These are phyloP conservation scores for Sinocyclocheilus grahami DNA, from an alignment of 2,113 vertebrate species.

Conservation along the genomic window DNA sequence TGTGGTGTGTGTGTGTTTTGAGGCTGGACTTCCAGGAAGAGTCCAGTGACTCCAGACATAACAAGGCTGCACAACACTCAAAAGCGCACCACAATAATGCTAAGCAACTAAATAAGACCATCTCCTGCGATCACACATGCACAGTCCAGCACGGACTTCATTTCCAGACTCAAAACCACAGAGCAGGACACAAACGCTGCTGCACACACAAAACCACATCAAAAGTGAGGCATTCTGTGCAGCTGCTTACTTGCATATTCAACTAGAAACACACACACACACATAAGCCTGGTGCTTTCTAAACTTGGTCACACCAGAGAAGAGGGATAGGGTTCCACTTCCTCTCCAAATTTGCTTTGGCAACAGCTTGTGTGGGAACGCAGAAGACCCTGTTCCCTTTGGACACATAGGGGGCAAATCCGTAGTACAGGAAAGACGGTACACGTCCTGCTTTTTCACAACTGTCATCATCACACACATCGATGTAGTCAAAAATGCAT, in stretches of 20 bases:
- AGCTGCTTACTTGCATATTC: slow-evolving; percentile 29
- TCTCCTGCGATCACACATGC: neutral
- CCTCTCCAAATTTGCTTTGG: slow-evolving; percentile 78
- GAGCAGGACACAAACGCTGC: slow-evolving; percentile 7
- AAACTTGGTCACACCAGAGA: slow-evolving; percentile 56
- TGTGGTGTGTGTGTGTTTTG: slow-evolving; percentile 35
- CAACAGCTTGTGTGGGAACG: slow-evolving; percentile 78
- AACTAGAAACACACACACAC: slow-evolving; percentile 28
- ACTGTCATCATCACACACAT: slow-evolving; percentile 11
- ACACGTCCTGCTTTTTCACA: slow-evolving; percentile 21
- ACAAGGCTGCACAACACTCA: slow-evolving; percentile 39
- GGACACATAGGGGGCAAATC: slow-evolving; percentile 45
- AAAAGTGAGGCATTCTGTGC: neutral
- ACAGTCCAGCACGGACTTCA: neutral
- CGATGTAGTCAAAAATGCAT: neutral
- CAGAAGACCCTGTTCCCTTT: slow-evolving; percentile 59
- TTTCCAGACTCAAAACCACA: neutral
- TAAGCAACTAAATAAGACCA: slow-evolving; percentile 23
- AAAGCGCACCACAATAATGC: slow-evolving; percentile 32
- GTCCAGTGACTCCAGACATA: slow-evolving; percentile 58
- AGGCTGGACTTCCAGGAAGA: slow-evolving; percentile 48
- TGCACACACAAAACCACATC: slow-evolving; percentile 26
- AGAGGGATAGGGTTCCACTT: slow-evolving; percentile 72
- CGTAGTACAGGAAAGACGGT: slow-evolving; percentile 23
- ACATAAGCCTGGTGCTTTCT: slow-evolving; percentile 35